Base-by-base conservation (phyloP, 2,888 invertebrate species). In the Philereme vetulata region DNA sequence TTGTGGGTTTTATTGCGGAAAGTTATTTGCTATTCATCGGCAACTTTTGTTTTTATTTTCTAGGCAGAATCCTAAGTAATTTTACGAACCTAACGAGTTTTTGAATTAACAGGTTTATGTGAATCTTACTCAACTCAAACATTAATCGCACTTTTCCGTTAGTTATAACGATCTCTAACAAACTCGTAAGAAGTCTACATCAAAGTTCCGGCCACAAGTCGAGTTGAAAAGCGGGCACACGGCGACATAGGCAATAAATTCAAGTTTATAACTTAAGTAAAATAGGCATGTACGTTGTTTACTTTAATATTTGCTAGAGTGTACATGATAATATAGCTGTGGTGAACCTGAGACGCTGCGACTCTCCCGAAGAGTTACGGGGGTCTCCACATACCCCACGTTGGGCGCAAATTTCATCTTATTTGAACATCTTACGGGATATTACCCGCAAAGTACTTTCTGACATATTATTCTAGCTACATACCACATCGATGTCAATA, bases 341-440 rank as follows among this genome's bases (percentile, higher is more conserved):
- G 82, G 81, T 81, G 79, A 89, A 90, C 88, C 90, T 90, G 90
- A 79, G 82, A 73, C 84, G 71, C 71, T 64, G 57, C 69, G 67
- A 71, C 80, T 81, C 79, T 78, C 72, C 74, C 73, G 70, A 78
- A 74, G 77, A 80, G 77, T 76, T 74, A 71, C 40, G 71, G 67
- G 71, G 70, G 79, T 81, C 77, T 74, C 74, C 76, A 72, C 67
- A 65, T 74, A 70, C 68, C 69, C 74, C 77, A 66, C 75, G 79
- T 73, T 74, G 74, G 75, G 76, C 77, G 77, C 83, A 86, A 88
- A 84, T 88, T 82, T 85, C 77, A 75, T 78, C 80, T 83, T 80
- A 80, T 81, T 81, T 78, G 75, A 78, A 80, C 76, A 77, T 75
- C 76, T 77, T 70, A 81, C 81, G 80, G 77, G 78, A 81, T 82